These are phyloP conservation scores for Spialia ferax DNA, from an alignment of 2,888 invertebrate species.

Conservation along the genomic window DNA sequence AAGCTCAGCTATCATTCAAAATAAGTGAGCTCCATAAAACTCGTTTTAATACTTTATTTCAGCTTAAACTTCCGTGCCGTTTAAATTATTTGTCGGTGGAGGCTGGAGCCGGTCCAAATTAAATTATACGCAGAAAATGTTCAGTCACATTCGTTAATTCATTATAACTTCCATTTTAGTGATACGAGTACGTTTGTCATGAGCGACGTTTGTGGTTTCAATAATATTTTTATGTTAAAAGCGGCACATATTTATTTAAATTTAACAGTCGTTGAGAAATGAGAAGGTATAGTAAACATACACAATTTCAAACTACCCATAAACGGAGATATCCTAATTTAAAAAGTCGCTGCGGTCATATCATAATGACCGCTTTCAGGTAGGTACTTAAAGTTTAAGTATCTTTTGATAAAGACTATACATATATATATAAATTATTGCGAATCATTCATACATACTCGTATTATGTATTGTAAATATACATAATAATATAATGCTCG, in stretches of 20 bases:
- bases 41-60: constrained; percentile 82
- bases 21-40: constrained; percentile 76
- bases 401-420: too few relatives aligned
- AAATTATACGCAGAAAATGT: constrained; percentile 79
- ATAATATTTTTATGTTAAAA: background rate
- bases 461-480: too few relatives aligned
- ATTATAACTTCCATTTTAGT: constrained; percentile 61
- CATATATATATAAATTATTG: too few relatives aligned
- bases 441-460: too few relatives aligned
- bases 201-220: background rate
- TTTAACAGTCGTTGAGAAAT: too few relatives aligned
- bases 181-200: constrained; percentile 55
- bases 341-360: too few relatives aligned
- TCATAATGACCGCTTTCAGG: too few relatives aligned
- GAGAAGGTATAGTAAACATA: too few relatives aligned
- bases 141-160: constrained; percentile 72
- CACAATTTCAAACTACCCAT: too few relatives aligned
- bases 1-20: constrained; percentile 76
- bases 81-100: constrained; percentile 81
- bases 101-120: constrained; percentile 82
- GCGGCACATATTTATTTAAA: background rate
- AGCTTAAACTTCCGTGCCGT: constrained; percentile 80
- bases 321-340: too few relatives aligned
- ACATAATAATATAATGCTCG: too few relatives aligned
- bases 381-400: too few relatives aligned